Evolutionary conservation across 2,888 invertebrate species (phyloP).

Genomic region (Idaea biselata): DNA sequence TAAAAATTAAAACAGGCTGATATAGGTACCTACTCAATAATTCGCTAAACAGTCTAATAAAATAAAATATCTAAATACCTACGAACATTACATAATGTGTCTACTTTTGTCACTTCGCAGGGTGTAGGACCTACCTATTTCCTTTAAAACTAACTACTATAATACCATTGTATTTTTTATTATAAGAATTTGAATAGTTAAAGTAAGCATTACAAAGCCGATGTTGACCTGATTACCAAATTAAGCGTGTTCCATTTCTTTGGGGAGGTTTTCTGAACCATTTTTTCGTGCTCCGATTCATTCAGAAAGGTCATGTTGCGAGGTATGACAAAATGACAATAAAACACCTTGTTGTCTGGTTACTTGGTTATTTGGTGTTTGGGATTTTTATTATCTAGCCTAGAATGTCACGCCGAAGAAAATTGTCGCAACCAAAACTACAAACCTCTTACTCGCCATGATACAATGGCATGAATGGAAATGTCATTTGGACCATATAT

Average conservation of each 20-base stretch:
- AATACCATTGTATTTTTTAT: not conserved
- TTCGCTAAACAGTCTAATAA: no score
- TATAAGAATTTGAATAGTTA: no score
- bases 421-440: not conserved
- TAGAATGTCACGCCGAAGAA: not conserved
- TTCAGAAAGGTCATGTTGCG: conserved; percentile 34
- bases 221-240: conserved; percentile 20
- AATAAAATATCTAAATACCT: no score
- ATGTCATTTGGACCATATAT: no score
- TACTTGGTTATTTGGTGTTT: not conserved
- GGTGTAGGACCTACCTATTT: not conserved
- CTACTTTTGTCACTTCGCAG: no score
- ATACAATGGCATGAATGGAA: no score
- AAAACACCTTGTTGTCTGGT: conserved; percentile 4
- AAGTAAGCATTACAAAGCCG: not conserved
- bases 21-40: no score
- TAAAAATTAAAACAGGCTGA: no score
- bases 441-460: no score
- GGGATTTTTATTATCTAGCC: not conserved
- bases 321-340: conserved; percentile 11
- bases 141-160: not conserved
- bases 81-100: no score
- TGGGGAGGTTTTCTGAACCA: conserved; percentile 31
- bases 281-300: conserved; percentile 42
- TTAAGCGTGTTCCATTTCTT: conserved; percentile 7